Evolutionary conservation across 1,140 invertebrate genomes (phyloP).

Genomic region (Sitobion miscanthi): DNA sequence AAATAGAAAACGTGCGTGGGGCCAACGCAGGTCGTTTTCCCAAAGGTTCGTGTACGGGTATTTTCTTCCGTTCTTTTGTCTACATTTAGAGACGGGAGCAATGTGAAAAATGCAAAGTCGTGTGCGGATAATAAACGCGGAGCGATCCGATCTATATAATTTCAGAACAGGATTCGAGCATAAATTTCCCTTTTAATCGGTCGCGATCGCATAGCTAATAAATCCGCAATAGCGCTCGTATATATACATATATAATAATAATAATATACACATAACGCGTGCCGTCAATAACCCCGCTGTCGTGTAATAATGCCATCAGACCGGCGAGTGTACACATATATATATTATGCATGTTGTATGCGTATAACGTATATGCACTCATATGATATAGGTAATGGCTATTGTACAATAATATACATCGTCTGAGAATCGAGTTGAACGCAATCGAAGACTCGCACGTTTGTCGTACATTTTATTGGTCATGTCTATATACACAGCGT

Average conservation of each 20-base stretch:
- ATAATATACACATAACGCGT: not conserved
- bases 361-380: too few species aligned
- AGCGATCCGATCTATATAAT: not conserved
- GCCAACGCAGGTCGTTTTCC: not conserved
- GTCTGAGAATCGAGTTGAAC: not conserved
- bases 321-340: not conserved
- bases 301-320: not conserved
- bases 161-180: constrained; percentile 6
- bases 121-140: not conserved
- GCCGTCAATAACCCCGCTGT: not conserved
- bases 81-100: not conserved
- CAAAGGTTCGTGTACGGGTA: not conserved
- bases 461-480: too few species aligned
- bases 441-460: too few species aligned
- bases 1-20: not conserved
- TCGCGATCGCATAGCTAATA: not conserved
- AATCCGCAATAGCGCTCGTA: not conserved
- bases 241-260: not conserved
- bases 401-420: not conserved
- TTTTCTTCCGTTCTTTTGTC: not conserved
- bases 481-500: too few species aligned
- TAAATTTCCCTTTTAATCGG: constrained; percentile 9
- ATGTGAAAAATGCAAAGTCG: not conserved
- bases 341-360: not conserved
- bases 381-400: not conserved